A percentile compares a stretch with the other conserved stretches of the same genome.
phyloP scores from a whole-genome alignment of 2,797 vertebrate genomes.

The Melopsittacus undulatus region DNA sequence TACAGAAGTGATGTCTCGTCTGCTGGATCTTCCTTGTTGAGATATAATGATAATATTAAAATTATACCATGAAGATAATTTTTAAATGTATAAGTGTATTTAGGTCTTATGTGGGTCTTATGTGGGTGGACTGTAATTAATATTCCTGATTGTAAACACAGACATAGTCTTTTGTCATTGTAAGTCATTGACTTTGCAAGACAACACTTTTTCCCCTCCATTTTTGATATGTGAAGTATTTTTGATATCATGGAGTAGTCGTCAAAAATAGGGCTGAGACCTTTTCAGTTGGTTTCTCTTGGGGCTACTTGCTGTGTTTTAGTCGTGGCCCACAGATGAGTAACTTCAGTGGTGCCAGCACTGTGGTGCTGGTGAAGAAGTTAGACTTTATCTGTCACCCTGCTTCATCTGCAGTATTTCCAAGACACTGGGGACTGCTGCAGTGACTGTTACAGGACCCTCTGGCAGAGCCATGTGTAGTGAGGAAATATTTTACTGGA shows the following conservation, averaged over 20 bases:
- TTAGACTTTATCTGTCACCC: neutral
- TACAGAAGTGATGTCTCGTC: neutral
- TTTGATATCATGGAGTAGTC: neutral
- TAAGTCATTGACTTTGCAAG: neutral
- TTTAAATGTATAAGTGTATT: neutral
- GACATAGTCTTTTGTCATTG: neutral
- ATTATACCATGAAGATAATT: neutral
- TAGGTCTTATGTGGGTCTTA: neutral
- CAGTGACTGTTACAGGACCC: neutral
- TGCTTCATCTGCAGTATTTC: neutral
- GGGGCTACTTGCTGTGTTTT: neutral
- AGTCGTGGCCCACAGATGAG: neutral
- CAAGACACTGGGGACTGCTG: neutral
- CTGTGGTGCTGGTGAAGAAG: neutral
- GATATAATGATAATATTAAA: neutral
- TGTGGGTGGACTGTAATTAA: neutral
- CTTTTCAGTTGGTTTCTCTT: neutral
- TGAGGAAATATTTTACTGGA: neutral
- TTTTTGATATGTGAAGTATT: neutral
- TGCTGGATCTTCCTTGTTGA: neutral
- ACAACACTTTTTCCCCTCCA: neutral
- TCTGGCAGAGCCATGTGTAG: neutral
- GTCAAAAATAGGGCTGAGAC: neutral
- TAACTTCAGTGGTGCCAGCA: neutral
- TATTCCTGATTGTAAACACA: neutral